These are phyloP conservation scores for Calameuta pallipes DNA, from an alignment of 2,888 invertebrate species.

Conservation along the genomic window DNA sequence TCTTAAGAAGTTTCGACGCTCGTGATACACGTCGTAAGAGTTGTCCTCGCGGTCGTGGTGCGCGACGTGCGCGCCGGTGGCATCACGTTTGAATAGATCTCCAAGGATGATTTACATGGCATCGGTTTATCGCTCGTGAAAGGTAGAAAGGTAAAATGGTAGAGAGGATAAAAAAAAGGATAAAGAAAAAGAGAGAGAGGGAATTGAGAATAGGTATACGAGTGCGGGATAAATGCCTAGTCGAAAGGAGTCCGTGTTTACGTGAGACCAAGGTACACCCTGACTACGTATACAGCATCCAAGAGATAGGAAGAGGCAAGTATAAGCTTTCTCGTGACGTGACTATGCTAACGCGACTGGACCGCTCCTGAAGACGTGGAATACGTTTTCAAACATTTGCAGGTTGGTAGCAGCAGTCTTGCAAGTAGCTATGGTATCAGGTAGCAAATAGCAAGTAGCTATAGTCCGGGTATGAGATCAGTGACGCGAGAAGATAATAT, in stretches of 20 bases:
- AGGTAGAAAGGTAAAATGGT: conserved; percentile 7
- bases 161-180: conserved; percentile 18
- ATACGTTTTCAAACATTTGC: conserved; percentile 49
- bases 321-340: conserved; percentile 48
- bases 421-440: too few relatives aligned
- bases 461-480: conserved; percentile 26
- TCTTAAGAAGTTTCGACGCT: background rate
- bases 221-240: too few relatives aligned
- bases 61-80: conserved; percentile 19
- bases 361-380: conserved; percentile 48
- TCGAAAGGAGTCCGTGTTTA: too few relatives aligned
- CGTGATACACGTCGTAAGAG: background rate
- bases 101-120: conserved; percentile 52
- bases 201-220: too few relatives aligned
- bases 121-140: conserved; percentile 32
- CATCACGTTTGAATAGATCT: conserved; percentile 43
- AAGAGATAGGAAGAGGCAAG: too few relatives aligned
- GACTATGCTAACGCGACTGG: conserved; percentile 57
- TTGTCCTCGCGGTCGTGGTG: too few relatives aligned
- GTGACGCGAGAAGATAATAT: conserved; percentile 67
- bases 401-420: background rate
- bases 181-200: conserved; percentile 12
- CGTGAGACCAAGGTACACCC: too few relatives aligned
- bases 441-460: too few relatives aligned
- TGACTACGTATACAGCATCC: too few relatives aligned